Conservation (phyloP, 2,888 invertebrate species). For the Zygothrica quintamaculata region DNA sequence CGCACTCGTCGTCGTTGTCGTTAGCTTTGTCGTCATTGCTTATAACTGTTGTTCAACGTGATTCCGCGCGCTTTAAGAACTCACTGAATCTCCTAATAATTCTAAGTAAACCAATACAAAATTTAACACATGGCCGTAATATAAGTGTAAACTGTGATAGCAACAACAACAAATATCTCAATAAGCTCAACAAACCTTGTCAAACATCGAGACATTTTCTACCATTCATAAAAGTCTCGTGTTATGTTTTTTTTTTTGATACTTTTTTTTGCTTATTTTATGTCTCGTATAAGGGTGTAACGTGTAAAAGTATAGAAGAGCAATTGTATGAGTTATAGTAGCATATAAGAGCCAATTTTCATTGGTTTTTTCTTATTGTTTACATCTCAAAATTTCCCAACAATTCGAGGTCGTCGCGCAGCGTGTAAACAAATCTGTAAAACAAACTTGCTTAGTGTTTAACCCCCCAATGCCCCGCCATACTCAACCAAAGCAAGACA, state of each 20-base stretch:
- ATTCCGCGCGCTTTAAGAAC: conserved; percentile 54
- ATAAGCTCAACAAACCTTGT: conserved; percentile 8
- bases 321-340: not conserved
- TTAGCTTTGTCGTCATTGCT: conserved; percentile 21
- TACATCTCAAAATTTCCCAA: conserved; percentile 45
- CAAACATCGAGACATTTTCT: conserved; percentile 3
- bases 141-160: conserved; percentile 46
- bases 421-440: conserved; percentile 40
- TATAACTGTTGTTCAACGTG: conserved; percentile 54
- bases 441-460: conserved; percentile 9
- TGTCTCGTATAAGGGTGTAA: conserved; percentile 3
- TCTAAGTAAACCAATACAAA: not conserved
- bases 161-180: conserved; percentile 29
- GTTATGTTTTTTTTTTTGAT: conserved; percentile 22
- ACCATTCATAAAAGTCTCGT: conserved; percentile 59
- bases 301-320: conserved; percentile 58
- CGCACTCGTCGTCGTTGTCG: conserved; percentile 10
- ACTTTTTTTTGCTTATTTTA: not conserved
- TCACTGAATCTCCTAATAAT: conserved; percentile 16
- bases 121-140: not conserved
- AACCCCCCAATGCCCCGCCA: not conserved
- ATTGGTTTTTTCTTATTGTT: conserved; percentile 39
- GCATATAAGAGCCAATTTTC: conserved; percentile 1
- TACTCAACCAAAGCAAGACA: no score
- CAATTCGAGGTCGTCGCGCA: conserved; percentile 55